Evolutionary conservation across 2,113 vertebrate genomes (phyloP), one percentile per base, ranked within the genome.

Genomic region (Phaethon lepturus): DNA sequence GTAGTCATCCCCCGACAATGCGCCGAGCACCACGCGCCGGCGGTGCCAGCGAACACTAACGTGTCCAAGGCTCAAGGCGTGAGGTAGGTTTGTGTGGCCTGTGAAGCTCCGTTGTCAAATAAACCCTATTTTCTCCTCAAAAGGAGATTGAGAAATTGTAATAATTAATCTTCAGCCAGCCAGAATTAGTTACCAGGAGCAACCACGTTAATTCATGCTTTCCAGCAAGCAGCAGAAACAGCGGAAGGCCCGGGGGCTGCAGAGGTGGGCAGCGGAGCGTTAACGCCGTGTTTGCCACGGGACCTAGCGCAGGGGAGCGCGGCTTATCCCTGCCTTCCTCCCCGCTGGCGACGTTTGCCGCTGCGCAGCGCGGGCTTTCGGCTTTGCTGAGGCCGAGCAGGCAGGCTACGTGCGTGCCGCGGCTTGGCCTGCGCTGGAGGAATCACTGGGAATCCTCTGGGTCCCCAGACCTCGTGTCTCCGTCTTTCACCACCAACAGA

Each of bases 91-190:
- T 66, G 25, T 20, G 49, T 56, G 35, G 62, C 19, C 56, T 58
- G 17, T 24, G 66, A 64, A 52, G 67, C 12, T 59, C 49, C 3
- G 0, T n/a, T 49, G 58, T 45, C 49, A 17, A 35, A 62, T 33
- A 42, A 69, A 80, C 60, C 50, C 38, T 53, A 38, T 63, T 63
- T 76, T 73, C n/a, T n/a, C 17, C 63, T 90, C 67, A 44, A 75
- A 87, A 84, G 56, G n/a, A 68, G n/a, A 33, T 24, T 53, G 49
- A 60, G 52, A 79, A 86, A 73, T 66, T 73, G 81, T 66, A 66
- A 73, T 86, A 73, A 93, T 79, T 83, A 83, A 50, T 69, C 50
- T 77, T 53, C 77, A 87, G 40, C 33, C 59, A 68, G 66, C 26
- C 40, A 52, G 59, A 77, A 29, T 74, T 63, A 76, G 68, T 67